Conservation (phyloP, 2,113 vertebrate species). For the Mionectes macconnelli region DNA sequence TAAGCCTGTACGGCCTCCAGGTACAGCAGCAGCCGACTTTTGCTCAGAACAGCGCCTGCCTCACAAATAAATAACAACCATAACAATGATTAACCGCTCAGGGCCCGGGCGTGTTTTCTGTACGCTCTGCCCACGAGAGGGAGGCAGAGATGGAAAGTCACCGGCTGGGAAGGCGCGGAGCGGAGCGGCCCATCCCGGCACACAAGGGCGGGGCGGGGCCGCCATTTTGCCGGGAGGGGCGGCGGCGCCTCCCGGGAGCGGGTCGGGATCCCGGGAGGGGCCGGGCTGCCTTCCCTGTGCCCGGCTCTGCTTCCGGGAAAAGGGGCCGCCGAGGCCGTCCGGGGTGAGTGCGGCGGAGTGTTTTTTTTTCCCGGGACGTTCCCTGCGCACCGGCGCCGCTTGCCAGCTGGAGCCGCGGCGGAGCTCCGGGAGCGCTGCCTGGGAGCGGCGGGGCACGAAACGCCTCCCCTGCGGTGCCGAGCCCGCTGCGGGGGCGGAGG, state of each 20-base stretch:
- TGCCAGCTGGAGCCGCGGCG: neutral
- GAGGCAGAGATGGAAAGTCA: neutral
- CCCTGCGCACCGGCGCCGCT: neutral
- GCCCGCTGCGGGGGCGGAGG: accelerated
- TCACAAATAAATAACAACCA: neutral
- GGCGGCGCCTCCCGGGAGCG: accelerated
- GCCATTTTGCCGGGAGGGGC: accelerated
- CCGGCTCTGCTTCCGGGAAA: neutral
- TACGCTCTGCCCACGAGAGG: neutral
- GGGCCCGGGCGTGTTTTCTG: accelerated
- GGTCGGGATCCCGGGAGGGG: accelerated
- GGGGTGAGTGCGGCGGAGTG: neutral
- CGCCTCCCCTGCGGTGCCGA: accelerated
- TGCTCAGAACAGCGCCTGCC: accelerated
- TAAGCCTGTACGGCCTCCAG: accelerated
- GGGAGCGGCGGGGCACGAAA: neutral
- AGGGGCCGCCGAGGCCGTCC: accelerated
- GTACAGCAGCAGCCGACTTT: neutral
- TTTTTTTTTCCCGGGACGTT: neutral
- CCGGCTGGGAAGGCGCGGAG: accelerated
- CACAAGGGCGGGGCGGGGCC: accelerated
- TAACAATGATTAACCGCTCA: too few relatives aligned
- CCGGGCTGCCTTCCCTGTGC: accelerated
- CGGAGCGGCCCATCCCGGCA: accelerated
- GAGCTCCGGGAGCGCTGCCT: accelerated